Evolutionary conservation across 1,140 invertebrate genomes (phyloP).

Genomic region (Bombus sibiricus): DNA sequence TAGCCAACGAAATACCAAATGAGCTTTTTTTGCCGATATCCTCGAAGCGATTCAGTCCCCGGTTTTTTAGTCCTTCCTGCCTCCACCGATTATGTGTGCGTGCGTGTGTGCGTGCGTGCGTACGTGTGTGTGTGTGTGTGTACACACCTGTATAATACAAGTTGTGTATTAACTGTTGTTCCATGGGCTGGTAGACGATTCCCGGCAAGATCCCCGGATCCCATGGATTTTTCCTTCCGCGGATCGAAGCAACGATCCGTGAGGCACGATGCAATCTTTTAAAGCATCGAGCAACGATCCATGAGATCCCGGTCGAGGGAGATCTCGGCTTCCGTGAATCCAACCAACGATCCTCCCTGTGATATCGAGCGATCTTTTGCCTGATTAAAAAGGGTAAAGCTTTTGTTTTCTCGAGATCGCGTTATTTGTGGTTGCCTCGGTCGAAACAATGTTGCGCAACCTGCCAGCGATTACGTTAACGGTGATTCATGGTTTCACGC

Average conservation of each 20-base stretch:
- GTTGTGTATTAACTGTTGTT: conserved; percentile 10
- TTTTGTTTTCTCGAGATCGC: conserved; percentile 18
- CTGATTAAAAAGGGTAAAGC: conserved; percentile 33
- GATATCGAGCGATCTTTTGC: conserved; percentile 30
- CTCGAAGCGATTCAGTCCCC: conserved; percentile 7
- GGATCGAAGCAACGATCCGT: conserved; percentile 65
- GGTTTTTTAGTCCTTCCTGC: conserved; percentile 14
- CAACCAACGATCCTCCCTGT: conserved; percentile 27
- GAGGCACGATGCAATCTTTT: conserved; percentile 62
- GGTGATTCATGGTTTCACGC: background rate
- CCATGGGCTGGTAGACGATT: background rate
- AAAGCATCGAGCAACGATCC: conserved; percentile 58
- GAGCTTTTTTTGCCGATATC: conserved; percentile 14
- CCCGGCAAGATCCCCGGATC: conserved; percentile 27
- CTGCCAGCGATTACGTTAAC: background rate
- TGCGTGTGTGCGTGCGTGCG: too few species aligned
- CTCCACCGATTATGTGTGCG: background rate
- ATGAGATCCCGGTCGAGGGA: conserved; percentile 35
- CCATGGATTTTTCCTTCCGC: conserved; percentile 53
- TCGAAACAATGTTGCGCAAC: conserved; percentile 7
- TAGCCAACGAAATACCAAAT: background rate
- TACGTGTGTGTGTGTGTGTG: background rate
- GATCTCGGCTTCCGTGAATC: conserved; percentile 44
- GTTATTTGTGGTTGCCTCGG: conserved; percentile 13
- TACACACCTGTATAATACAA: background rate